A percentile compares a stretch with the other conserved stretches of the same genome.
phyloP scores from a whole-genome alignment of 2,888 invertebrate species.

The Caenorhabditis zanzibari region DNA sequence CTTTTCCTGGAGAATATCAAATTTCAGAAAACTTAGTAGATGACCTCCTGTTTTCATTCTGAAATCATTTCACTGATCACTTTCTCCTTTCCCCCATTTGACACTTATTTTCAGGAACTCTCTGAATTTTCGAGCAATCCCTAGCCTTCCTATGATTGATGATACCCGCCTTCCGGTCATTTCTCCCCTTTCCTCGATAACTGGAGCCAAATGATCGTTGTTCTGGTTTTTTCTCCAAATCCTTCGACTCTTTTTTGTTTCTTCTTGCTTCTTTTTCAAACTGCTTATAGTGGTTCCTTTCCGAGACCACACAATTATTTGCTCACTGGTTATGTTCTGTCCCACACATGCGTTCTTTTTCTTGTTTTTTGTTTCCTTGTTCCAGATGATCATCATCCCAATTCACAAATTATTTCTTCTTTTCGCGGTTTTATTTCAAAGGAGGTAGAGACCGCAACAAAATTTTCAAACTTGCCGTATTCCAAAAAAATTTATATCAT shows the following conservation, averaged over 20 bases:
- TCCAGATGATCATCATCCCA: constrained; percentile 36
- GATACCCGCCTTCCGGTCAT: constrained; percentile 18
- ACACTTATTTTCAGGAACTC: background rate
- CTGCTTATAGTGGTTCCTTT: background rate
- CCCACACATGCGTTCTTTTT: constrained; percentile 19
- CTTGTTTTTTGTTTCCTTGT: constrained; percentile 26
- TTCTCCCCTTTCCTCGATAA: constrained; percentile 25
- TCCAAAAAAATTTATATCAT: no score
- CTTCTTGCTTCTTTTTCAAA: constrained; percentile 2
- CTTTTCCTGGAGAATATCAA: background rate
- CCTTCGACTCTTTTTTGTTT: constrained; percentile 25
- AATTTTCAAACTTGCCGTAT: no score
- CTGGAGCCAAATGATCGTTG: constrained; percentile 36
- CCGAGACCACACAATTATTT: constrained; percentile 43
- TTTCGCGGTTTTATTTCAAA: no score
- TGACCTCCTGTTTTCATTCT: constrained; percentile 14
- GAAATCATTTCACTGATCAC: background rate
- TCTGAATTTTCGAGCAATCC: constrained; percentile 29
- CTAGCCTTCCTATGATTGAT: constrained; percentile 42
- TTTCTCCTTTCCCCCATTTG: background rate
- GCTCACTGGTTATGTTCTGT: constrained; percentile 30
- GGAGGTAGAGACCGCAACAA: no score
- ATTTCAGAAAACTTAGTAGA: constrained; percentile 10
- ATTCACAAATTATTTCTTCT: constrained; percentile 9
- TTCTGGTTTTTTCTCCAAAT: constrained; percentile 22